Conservation (phyloP, 2,888 invertebrate species). For the Apoda limacodes region DNA sequence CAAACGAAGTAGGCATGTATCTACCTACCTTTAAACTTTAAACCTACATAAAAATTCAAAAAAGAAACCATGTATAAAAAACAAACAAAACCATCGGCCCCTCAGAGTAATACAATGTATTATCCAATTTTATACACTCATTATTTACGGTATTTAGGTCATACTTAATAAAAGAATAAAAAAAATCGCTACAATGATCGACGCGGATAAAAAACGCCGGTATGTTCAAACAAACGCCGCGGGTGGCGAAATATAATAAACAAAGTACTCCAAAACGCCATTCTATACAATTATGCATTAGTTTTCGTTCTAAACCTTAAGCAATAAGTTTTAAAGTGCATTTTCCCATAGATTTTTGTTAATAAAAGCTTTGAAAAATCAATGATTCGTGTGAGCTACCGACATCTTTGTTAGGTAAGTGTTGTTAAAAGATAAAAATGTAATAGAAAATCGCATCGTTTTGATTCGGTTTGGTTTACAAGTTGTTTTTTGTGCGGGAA, state of each 20-base stretch:
- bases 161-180: slow-evolving; percentile 27
- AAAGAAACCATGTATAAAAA: not conserved
- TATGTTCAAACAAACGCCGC: slow-evolving; percentile 34
- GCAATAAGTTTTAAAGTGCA: not conserved
- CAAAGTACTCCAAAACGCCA: slow-evolving; percentile 2
- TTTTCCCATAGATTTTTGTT: slow-evolving; percentile 3
- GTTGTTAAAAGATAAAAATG: not conserved
- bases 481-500: slow-evolving; percentile 1
- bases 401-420: not conserved
- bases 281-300: too few relatives aligned
- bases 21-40: not conserved
- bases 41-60: not conserved
- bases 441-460: slow-evolving; percentile 20
- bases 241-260: slow-evolving; percentile 31
- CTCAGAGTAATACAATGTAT: slow-evolving; percentile 28
- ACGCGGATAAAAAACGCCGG: slow-evolving; percentile 26
- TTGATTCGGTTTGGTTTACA: slow-evolving; percentile 13
- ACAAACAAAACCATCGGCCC: slow-evolving; percentile 21
- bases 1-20: too few relatives aligned
- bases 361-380: slow-evolving; percentile 6
- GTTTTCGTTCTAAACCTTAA: too few relatives aligned
- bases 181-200: slow-evolving; percentile 30
- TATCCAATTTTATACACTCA: slow-evolving; percentile 45
- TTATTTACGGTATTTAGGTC: slow-evolving; percentile 40
- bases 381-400: slow-evolving; percentile 18